These are phyloP conservation scores for Platysteira castanea DNA, from an alignment of 2,113 vertebrate species.

Conservation along the genomic window DNA sequence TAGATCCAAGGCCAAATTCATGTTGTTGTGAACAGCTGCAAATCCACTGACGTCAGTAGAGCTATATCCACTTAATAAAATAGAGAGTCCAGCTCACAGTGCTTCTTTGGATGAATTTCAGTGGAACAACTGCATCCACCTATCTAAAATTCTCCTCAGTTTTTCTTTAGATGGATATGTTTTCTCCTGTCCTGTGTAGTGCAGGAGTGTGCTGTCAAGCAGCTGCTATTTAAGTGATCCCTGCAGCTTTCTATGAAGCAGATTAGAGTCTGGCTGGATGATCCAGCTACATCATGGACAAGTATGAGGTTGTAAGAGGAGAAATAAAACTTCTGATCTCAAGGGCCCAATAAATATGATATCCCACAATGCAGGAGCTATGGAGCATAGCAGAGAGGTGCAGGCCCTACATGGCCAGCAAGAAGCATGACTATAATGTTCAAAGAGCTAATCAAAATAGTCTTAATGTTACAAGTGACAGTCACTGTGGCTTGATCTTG, in stretches of 20 bases:
- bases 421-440: not conserved
- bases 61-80: conserved; percentile 21
- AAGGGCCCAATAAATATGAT: rapidly evolving
- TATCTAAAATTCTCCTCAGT: not conserved
- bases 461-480: not conserved
- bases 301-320: not conserved
- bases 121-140: not conserved
- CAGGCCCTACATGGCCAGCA: not conserved
- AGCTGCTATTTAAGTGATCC: not conserved
- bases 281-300: not conserved
- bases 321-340: not conserved
- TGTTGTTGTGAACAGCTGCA: conserved; percentile 45
- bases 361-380: not conserved
- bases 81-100: not conserved
- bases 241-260: not conserved
- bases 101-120: not conserved
- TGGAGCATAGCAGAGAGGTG: not conserved
- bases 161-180: not conserved
- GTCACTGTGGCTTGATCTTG: not conserved
- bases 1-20: conserved; percentile 12
- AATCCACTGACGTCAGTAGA: conserved; percentile 14
- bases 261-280: not conserved
- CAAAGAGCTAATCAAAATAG: not conserved
- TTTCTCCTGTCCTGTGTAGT: not conserved
- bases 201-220: not conserved